phyloP scores from a whole-genome alignment of 2,113 vertebrate genomes.

The Lepus americanus region DNA sequence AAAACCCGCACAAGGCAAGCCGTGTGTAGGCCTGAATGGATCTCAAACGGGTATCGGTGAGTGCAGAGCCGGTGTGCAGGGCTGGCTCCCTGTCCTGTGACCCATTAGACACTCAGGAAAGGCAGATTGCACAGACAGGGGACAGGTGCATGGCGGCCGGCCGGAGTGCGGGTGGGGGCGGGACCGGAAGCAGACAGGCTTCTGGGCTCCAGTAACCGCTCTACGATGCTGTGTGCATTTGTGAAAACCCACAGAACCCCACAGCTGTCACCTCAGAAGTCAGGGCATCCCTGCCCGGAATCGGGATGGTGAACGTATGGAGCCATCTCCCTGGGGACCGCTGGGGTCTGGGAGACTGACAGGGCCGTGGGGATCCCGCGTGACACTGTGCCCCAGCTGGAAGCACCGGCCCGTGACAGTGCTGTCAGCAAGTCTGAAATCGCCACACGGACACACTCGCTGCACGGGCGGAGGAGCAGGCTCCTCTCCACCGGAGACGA shows the following conservation, averaged over 20 bases:
- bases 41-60: background rate
- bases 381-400: background rate
- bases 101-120: background rate
- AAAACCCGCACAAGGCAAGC: background rate
- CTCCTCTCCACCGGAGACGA: background rate
- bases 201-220: background rate
- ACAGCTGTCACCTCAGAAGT: background rate
- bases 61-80: background rate
- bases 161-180: background rate
- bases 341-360: background rate
- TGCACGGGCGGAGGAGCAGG: background rate
- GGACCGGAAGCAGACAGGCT: rapidly evolving
- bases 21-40: background rate
- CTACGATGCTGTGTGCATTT: background rate
- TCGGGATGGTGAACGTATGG: background rate
- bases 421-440: background rate
- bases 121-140: background rate
- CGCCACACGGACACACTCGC: rapidly evolving
- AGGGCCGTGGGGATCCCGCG: background rate
- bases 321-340: background rate
- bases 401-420: too few species aligned
- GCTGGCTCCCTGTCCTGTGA: background rate
- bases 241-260: background rate
- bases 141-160: background rate
- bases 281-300: background rate